Conservation (phyloP, 2,888 invertebrate species). For the Leptogaster cylindrica region DNA sequence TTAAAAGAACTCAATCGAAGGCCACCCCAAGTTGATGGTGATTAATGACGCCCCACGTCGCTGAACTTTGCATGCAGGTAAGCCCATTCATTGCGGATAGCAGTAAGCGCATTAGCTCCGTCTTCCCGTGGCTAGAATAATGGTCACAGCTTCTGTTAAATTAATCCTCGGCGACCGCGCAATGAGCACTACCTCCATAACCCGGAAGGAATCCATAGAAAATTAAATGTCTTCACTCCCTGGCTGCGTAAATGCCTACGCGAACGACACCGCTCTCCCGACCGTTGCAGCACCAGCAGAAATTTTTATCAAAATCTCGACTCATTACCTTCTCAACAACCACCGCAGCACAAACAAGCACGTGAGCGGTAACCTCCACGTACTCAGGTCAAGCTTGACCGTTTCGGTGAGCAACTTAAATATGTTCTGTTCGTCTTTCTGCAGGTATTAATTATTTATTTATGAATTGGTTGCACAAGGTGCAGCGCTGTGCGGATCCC, state of each 20-base stretch:
- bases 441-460: slow-evolving; percentile 31
- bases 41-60: too few relatives aligned
- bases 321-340: slow-evolving; percentile 31
- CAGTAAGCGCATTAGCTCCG: too few relatives aligned
- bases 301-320: slow-evolving; percentile 21
- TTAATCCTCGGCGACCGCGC: neutral
- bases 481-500: neutral
- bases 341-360: neutral
- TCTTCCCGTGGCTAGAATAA: too few relatives aligned
- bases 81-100: too few relatives aligned
- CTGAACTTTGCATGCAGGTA: too few relatives aligned
- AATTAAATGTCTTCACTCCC: slow-evolving; percentile 2
- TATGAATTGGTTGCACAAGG: slow-evolving; percentile 21
- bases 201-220: slow-evolving; percentile 11
- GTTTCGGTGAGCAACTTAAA: slow-evolving; percentile 27
- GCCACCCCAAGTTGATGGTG: too few relatives aligned
- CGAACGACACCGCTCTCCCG: neutral
- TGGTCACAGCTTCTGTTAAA: slow-evolving; percentile 5
- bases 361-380: slow-evolving; percentile 13
- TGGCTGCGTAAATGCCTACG: neutral
- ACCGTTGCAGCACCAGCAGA: neutral
- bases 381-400: slow-evolving; percentile 37
- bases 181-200: neutral
- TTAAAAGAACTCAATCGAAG: too few relatives aligned
- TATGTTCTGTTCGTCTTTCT: slow-evolving; percentile 24